phyloP scores from a whole-genome alignment of 2,113 vertebrate genomes.

The Grammomys surdaster region DNA sequence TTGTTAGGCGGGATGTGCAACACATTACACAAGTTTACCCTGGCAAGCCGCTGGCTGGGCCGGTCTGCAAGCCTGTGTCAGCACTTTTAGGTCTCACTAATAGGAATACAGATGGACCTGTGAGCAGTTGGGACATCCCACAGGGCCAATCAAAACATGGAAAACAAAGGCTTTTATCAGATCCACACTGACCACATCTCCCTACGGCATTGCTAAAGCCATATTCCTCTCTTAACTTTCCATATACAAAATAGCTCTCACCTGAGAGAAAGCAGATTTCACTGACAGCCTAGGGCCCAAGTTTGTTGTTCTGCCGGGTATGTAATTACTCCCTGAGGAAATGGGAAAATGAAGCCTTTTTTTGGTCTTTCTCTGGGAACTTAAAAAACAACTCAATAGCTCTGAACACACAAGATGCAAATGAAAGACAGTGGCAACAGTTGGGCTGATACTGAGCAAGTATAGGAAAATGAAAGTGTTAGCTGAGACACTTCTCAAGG shows the following conservation, averaged over 20 bases:
- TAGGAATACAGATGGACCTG: slow-evolving; percentile 59
- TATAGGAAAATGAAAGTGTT: background rate
- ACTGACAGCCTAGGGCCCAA: background rate
- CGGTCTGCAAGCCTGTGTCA: slow-evolving; percentile 67
- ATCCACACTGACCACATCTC: slow-evolving; percentile 56
- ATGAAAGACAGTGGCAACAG: background rate
- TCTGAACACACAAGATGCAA: slow-evolving; percentile 53
- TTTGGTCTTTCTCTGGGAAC: slow-evolving; percentile 45
- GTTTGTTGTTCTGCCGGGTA: slow-evolving; percentile 26
- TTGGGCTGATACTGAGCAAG: slow-evolving; percentile 11
- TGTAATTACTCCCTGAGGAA: slow-evolving; percentile 42
- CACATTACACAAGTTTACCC: slow-evolving; percentile 76
- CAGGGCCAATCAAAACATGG: slow-evolving; percentile 75
- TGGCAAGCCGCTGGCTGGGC: slow-evolving; percentile 59
- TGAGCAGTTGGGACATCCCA: slow-evolving; percentile 35
- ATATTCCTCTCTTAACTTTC: slow-evolving; percentile 53
- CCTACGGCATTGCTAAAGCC: slow-evolving; percentile 37
- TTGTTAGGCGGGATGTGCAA: slow-evolving; percentile 74
- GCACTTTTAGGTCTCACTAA: slow-evolving; percentile 69
- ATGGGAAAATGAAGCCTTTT: slow-evolving; percentile 43
- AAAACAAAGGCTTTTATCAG: slow-evolving; percentile 75
- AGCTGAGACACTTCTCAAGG: background rate
- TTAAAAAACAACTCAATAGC: slow-evolving; percentile 19
- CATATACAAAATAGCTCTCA: slow-evolving; percentile 49
- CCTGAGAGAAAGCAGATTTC: slow-evolving; percentile 71